Base-by-base conservation (phyloP, 2,797 vertebrate genomes). In the Pipistrellus kuhlii region DNA sequence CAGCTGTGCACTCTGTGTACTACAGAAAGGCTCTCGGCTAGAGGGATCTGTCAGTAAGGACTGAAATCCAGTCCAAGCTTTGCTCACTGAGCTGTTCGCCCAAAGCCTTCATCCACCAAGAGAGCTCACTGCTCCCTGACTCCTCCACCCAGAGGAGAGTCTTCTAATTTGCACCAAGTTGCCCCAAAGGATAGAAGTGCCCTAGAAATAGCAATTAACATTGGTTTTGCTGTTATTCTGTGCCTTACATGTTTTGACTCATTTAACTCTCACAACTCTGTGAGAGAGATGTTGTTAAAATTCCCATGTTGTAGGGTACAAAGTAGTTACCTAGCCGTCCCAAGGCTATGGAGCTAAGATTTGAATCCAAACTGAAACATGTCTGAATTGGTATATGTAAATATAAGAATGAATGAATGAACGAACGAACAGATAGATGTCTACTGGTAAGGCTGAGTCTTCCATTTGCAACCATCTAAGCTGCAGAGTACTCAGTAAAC, bases 351-450 rank as follows among this genome's bases (percentile, higher is more conserved):
- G 11, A 80, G 20, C 32, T 64, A 78, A 76, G 48, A 66, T 78
- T 78, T 82, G n/a, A 72, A 85, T 66, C 41, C n/a, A 87, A 85
- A 72, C n/a, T 71, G 59, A 85, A 92, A 73, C 9, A 20, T 53
- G 82, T 76, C 46, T 81, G 11, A 57, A 35, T 88, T 92, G 44
- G 25, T 77, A 20, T 64, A 88, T 81, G 46, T 80, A 82, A 11
- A 21, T 53, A 81, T 69, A 44, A 69, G 80, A 64, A 46, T 27
- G 80, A 62, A n/a, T 62, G 55, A 81, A 38, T 23, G 8, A 51
- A 78, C 6, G 9, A 23, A 44, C 10, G 15, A 27, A 69, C 27
- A 15, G 27, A 32, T 46, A 27, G 38, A 17, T n/a, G 10, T 68
- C 32, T 53, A 23, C 13, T 46, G 32, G 27, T 77, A 72, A 55